These are phyloP conservation scores for Hyalella azteca DNA, from an alignment of 2,888 invertebrate species.

Conservation along the genomic window DNA sequence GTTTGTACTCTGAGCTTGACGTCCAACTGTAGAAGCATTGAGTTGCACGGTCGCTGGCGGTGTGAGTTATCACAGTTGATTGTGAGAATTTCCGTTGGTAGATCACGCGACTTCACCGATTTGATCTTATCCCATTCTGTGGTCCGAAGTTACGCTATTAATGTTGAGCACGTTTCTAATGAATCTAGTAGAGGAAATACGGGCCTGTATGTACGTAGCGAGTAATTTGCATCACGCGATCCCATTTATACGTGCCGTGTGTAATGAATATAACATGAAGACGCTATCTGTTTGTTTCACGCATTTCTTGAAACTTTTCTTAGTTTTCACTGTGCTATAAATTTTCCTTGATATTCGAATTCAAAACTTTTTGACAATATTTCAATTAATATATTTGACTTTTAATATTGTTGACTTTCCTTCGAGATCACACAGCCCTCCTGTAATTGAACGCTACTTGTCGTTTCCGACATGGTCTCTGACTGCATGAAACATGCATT, in stretches of 20 bases:
- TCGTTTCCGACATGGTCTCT: too few relatives aligned
- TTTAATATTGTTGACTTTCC: too few relatives aligned
- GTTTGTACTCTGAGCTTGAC: too few relatives aligned
- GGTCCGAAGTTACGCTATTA: neutral
- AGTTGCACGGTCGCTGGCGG: too few relatives aligned
- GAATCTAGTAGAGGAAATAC: neutral
- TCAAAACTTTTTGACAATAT: too few relatives aligned
- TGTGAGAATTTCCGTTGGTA: neutral
- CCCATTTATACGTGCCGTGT: neutral
- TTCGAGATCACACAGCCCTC: too few relatives aligned
- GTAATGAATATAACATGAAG: neutral
- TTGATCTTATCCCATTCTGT: conserved; percentile 14
- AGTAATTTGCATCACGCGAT: neutral
- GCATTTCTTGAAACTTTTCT: neutral
- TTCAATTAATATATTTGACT: too few relatives aligned
- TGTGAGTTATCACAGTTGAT: too few relatives aligned
- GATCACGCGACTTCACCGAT: neutral
- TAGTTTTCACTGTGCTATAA: neutral
- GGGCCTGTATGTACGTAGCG: neutral
- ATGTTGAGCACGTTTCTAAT: neutral
- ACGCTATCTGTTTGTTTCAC: neutral
- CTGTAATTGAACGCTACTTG: too few relatives aligned
- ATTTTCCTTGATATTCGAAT: too few relatives aligned
- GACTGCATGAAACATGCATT: too few relatives aligned
- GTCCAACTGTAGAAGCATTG: too few relatives aligned